Conservation (phyloP, 2,888 invertebrate species). For the Parnassius mnemosyne region DNA sequence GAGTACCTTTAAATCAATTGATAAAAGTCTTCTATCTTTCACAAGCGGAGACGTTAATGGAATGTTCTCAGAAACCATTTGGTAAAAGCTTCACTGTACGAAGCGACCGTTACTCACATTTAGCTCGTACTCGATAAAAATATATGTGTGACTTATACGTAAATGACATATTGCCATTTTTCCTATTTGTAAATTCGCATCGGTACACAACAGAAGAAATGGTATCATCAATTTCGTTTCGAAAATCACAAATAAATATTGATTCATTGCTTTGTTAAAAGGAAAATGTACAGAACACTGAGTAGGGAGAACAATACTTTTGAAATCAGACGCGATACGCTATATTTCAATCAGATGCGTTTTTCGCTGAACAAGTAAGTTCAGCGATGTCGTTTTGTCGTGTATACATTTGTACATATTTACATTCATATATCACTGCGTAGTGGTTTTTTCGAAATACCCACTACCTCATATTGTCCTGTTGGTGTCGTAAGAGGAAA, state of each 20-base stretch:
- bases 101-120: neutral
- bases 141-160: too few relatives aligned
- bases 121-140: neutral
- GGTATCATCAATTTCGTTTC: neutral
- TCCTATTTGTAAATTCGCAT: neutral
- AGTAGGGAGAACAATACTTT: neutral
- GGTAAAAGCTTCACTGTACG: constrained; percentile 10
- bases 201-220: neutral
- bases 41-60: constrained; percentile 5
- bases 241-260: constrained; percentile 1
- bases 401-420: too few relatives aligned
- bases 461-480: too few relatives aligned
- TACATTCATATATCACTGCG: too few relatives aligned
- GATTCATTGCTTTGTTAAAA: neutral
- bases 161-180: neutral
- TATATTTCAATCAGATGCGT: neutral
- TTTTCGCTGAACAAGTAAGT: neutral
- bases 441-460: too few relatives aligned
- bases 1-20: constrained; percentile 15
- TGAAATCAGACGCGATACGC: neutral
- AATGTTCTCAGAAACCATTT: constrained; percentile 8
- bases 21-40: constrained; percentile 14
- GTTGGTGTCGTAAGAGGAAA: too few relatives aligned
- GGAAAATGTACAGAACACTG: neutral
- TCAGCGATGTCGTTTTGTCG: too few relatives aligned